These are phyloP conservation scores for Podiceps cristatus DNA, from an alignment of 2,113 vertebrate genomes.

Conservation along the genomic window DNA sequence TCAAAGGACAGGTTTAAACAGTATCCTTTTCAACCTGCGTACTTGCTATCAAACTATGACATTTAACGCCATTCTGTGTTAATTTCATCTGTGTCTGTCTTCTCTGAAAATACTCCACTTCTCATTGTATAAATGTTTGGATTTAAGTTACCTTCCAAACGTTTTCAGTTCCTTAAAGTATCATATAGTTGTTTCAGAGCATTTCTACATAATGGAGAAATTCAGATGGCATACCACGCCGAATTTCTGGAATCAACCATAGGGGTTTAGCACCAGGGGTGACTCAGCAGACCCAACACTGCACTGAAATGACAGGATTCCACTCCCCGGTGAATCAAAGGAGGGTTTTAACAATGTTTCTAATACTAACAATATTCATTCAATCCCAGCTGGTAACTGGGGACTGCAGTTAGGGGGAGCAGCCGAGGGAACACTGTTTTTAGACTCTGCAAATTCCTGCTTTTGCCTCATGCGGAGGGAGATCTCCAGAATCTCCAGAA, in stretches of 20 bases:
- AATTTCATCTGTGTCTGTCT: neutral
- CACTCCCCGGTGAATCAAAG: neutral
- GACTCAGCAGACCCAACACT: neutral
- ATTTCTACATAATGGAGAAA: neutral
- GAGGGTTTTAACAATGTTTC: neutral
- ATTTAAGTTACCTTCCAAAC: neutral
- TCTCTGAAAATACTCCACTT: neutral
- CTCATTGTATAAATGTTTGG: neutral
- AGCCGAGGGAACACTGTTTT: conserved; percentile 12
- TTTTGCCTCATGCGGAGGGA: neutral
- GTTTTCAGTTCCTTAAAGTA: neutral
- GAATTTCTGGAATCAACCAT: neutral
- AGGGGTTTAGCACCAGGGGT: neutral
- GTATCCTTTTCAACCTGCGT: neutral
- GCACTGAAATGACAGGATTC: neutral
- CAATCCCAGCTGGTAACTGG: conserved; percentile 36
- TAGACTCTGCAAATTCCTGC: neutral
- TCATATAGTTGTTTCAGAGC: neutral
- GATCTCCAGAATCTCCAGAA: neutral
- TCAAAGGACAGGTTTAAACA: neutral
- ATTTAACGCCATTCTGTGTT: neutral
- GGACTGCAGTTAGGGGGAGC: conserved; percentile 40
- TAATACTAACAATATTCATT: conserved; percentile 19
- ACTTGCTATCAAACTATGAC: neutral
- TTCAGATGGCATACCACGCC: neutral